Conservation (phyloP, 2,888 invertebrate genomes). For the Ornithoptera priamus region DNA sequence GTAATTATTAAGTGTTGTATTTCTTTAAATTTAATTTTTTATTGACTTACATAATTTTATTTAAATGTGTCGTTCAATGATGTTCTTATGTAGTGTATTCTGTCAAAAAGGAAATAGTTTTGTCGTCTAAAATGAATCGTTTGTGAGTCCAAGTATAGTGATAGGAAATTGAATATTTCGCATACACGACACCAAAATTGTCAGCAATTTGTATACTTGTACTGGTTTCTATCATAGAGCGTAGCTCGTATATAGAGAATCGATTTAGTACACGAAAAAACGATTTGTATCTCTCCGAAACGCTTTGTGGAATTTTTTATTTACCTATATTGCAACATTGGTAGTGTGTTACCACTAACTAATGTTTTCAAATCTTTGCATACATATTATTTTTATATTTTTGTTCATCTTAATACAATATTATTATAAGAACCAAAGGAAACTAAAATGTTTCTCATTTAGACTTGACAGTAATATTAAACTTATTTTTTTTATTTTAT, state of each 20-base stretch:
- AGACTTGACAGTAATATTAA: no score
- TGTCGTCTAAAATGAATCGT: background rate
- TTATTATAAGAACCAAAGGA: no score
- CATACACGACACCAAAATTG: constrained; percentile 4
- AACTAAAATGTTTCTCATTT: no score
- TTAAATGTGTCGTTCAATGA: background rate
- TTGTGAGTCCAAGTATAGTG: background rate
- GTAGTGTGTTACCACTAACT: no score
- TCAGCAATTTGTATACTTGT: constrained; percentile 10
- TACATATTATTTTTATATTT: no score
- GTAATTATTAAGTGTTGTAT: no score
- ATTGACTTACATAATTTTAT: no score
- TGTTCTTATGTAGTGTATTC: background rate
- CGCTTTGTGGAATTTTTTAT: constrained; percentile 18
- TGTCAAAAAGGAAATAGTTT: background rate
- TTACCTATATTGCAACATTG: background rate
- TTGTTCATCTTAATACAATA: no score
- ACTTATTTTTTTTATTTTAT: no score
- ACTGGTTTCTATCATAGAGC: background rate
- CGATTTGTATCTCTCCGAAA: constrained; percentile 16
- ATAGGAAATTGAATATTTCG: constrained; percentile 9
- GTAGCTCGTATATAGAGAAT: constrained; percentile 9
- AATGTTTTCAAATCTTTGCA: no score
- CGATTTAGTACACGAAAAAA: constrained; percentile 20
- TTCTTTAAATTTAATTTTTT: no score